phyloP scores from a whole-genome alignment of 2,113 vertebrate species.

The Pelvicachromis taeniatus region DNA sequence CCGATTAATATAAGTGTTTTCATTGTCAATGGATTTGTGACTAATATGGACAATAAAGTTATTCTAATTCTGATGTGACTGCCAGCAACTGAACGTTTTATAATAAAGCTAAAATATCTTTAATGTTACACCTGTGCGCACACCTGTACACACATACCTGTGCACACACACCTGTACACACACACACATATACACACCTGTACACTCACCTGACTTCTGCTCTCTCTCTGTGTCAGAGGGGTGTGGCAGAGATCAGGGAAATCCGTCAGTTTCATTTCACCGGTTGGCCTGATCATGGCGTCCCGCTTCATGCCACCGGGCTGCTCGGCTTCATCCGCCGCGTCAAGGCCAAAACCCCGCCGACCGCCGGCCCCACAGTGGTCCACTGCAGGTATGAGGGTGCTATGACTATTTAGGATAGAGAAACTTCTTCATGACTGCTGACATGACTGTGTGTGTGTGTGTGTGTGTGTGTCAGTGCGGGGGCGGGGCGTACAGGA shows the following conservation, averaged over 20 bases:
- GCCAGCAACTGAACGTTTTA: too few species aligned
- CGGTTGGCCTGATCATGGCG: conserved; percentile 95
- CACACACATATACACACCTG: too few species aligned
- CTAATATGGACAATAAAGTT: too few species aligned
- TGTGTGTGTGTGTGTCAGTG: conserved; percentile 71
- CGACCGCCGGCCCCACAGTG: conserved; percentile 80
- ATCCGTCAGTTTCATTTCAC: conserved; percentile 98
- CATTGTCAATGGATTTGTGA: too few species aligned
- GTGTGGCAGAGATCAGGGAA: conserved; percentile 91
- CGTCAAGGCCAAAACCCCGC: conserved; percentile 89
- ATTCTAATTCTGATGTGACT: too few species aligned
- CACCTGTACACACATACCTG: too few species aligned
- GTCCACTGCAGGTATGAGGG: conserved; percentile 58
- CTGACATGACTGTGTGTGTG: not conserved
- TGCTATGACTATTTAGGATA: not conserved
- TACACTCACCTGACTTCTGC: not conserved
- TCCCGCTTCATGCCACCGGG: conserved; percentile 91
- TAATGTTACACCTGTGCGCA: not conserved
- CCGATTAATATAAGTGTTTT: too few species aligned
- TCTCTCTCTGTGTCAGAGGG: conserved; percentile 74
- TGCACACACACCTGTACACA: not conserved
- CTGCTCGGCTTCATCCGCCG: conserved; percentile 91
- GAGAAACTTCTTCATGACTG: not conserved
- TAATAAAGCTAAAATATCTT: too few species aligned
- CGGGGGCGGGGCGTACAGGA: conserved; percentile 92